A percentile compares a stretch with the other conserved stretches of the same genome.
These are phyloP conservation scores for Petaurus breviceps DNA, from an alignment of 2,113 vertebrate species.

Conservation along the genomic window DNA sequence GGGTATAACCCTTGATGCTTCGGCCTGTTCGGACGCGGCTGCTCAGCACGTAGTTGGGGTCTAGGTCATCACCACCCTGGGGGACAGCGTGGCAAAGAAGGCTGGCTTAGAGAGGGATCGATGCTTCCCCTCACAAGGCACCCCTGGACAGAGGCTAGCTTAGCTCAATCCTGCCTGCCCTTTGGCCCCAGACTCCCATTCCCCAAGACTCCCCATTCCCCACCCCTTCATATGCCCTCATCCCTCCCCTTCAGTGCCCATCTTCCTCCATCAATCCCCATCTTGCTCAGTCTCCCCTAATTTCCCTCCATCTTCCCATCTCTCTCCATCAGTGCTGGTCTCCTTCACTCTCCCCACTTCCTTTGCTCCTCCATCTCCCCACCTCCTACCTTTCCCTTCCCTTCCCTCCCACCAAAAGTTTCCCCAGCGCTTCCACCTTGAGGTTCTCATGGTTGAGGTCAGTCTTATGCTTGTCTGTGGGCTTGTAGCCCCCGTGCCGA, in stretches of 20 bases:
- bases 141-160: neutral
- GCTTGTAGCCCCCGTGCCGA: constrained; percentile 93
- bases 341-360: neutral
- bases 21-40: constrained; percentile 94
- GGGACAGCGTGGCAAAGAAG: rapidly evolving
- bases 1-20: constrained; percentile 94
- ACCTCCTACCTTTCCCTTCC: neutral
- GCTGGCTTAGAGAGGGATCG: neutral
- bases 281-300: neutral
- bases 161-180: neutral
- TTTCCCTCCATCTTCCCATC: neutral
- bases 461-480: constrained; percentile 94
- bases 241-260: neutral
- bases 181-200: rapidly evolving
- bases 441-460: constrained; percentile 96
- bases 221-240: no score
- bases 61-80: constrained; percentile 94
- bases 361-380: neutral
- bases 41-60: constrained; percentile 94
- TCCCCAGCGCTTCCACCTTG: constrained; percentile 84
- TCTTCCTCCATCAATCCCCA: no score
- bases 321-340: no score
- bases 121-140: neutral
- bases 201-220: no score
- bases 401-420: rapidly evolving